Percentiles rank a stretch among this genome's conserved stretches.
phyloP scores from a whole-genome alignment of 2,888 invertebrate species.

The Callimorpha dominula region DNA sequence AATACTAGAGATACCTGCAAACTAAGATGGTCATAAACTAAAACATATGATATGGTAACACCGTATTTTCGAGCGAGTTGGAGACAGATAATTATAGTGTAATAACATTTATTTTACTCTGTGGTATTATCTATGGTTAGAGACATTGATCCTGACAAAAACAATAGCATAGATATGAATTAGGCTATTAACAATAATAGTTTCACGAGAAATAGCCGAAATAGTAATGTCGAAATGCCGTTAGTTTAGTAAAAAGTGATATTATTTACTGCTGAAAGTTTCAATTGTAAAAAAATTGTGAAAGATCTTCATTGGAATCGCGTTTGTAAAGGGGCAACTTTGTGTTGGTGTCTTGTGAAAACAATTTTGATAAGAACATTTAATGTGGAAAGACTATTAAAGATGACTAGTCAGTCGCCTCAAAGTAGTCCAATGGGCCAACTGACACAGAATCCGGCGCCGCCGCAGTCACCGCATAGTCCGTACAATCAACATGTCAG shows the following conservation, averaged over 20 bases:
- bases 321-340: constrained; percentile 30
- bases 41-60: no score
- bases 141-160: no score
- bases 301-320: constrained; percentile 12
- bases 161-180: no score
- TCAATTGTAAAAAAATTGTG: constrained; percentile 11
- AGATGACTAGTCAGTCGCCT: constrained; percentile 94
- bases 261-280: neutral
- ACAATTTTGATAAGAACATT: constrained; percentile 47
- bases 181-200: neutral
- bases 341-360: constrained; percentile 32
- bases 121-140: no score
- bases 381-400: constrained; percentile 37
- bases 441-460: constrained; percentile 92
- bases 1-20: no score
- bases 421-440: constrained; percentile 95
- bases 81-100: no score
- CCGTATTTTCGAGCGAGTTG: no score
- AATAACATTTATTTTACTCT: no score
- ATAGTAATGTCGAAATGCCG: neutral
- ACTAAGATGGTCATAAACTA: no score
- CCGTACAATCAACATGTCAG: constrained; percentile 88
- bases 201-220: neutral
- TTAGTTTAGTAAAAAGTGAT: constrained; percentile 2
- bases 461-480: constrained; percentile 90